phyloP scores from a whole-genome alignment of 2,888 invertebrate genomes.

The Anticlea derivata region DNA sequence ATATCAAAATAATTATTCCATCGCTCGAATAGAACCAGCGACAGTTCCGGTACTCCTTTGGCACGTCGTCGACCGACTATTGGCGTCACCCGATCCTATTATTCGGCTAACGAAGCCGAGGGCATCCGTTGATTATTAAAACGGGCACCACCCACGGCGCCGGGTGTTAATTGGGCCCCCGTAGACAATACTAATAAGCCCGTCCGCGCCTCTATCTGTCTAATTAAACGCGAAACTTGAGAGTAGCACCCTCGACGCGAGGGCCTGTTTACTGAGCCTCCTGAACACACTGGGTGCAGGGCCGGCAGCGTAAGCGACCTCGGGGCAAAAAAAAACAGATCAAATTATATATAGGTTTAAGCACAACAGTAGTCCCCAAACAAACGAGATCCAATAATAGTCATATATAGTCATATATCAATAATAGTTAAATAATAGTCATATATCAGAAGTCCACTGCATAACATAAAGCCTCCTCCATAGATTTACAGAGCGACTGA shows the following conservation, averaged over 20 bases:
- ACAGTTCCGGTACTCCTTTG: not conserved
- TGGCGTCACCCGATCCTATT: slow-evolving; percentile 71
- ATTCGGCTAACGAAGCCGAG: slow-evolving; percentile 79
- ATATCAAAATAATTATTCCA: no score
- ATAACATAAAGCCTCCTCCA: no score
- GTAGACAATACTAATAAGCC: slow-evolving; percentile 84
- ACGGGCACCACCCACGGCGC: slow-evolving; percentile 74
- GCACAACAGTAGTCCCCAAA: no score
- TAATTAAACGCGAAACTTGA: slow-evolving; percentile 84
- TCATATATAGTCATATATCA: no score
- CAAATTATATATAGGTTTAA: no score
- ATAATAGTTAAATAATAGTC: no score
- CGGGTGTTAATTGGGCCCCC: slow-evolving; percentile 83
- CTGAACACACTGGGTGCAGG: slow-evolving; percentile 68
- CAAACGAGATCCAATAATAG: no score
- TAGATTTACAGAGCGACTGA: no score
- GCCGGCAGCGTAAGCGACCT: slow-evolving; percentile 1
- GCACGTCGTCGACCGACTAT: slow-evolving; percentile 14
- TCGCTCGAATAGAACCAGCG: not conserved
- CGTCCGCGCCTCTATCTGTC: slow-evolving; percentile 83
- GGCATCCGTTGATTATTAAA: slow-evolving; percentile 83
- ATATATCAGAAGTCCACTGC: no score
- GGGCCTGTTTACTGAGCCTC: slow-evolving; percentile 76
- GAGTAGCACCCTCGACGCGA: slow-evolving; percentile 80
- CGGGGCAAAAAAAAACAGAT: not conserved